These are phyloP conservation scores for Phylloscopus trochilus DNA, from an alignment of 2,113 vertebrate genomes.

Conservation along the genomic window DNA sequence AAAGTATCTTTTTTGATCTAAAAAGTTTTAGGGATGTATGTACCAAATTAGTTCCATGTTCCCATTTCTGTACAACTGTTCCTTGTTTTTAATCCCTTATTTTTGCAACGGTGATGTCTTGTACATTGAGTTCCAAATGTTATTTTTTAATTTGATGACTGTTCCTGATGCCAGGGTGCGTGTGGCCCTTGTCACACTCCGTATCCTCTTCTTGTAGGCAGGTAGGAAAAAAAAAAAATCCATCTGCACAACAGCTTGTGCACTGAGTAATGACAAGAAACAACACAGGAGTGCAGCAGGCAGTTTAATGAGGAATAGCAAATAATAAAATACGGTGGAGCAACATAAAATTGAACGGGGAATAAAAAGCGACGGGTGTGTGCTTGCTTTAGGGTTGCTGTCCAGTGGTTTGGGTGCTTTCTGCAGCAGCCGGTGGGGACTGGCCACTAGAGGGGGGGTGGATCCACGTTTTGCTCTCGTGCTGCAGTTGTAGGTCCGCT, in stretches of 20 bases:
- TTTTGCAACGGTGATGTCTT: background rate
- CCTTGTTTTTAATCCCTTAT: background rate
- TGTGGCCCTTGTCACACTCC: background rate
- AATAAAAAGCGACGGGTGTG: fast-evolving
- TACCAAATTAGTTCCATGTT: background rate
- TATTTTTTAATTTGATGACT: background rate
- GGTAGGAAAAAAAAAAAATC: background rate
- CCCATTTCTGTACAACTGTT: background rate
- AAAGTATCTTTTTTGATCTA: background rate
- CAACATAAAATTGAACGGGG: background rate
- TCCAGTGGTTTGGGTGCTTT: fast-evolving
- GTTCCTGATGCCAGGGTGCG: background rate
- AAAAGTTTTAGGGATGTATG: background rate
- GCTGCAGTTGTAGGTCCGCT: fast-evolving
- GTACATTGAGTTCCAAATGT: background rate
- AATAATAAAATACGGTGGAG: background rate
- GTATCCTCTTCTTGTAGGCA: background rate
- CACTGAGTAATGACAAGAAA: background rate
- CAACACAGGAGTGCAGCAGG: background rate
- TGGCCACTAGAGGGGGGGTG: constrained; percentile 61
- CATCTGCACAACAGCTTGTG: background rate
- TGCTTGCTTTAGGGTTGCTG: background rate
- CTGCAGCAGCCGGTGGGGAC: background rate
- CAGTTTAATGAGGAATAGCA: background rate
- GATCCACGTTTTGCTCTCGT: background rate